phyloP scores from a whole-genome alignment of 1,140 invertebrate genomes.

The Macrobrachium nipponense region DNA sequence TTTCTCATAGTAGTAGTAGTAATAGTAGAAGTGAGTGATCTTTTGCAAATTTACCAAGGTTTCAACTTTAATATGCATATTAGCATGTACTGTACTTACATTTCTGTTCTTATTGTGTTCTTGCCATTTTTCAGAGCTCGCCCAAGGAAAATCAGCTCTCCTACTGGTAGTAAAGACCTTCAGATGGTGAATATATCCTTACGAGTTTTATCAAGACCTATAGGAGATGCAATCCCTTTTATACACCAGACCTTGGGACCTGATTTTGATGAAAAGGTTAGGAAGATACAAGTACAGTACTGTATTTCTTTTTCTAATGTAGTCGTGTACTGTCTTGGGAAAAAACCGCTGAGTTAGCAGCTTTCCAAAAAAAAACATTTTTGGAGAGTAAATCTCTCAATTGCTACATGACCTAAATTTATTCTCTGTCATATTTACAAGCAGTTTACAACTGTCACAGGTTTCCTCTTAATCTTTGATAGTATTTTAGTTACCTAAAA shows the following conservation, averaged over 20 bases:
- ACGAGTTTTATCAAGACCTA: slow-evolving; percentile 91
- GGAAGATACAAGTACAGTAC: background rate
- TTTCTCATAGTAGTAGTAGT: background rate
- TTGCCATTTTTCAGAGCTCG: slow-evolving; percentile 74
- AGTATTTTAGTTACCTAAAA: no score
- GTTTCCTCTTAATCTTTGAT: no score
- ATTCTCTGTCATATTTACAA: no score
- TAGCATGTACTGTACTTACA: background rate
- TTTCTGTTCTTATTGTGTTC: background rate
- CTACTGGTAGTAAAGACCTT: slow-evolving; percentile 98
- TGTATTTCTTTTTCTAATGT: no score
- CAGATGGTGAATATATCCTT: slow-evolving; percentile 99
- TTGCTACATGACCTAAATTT: no score
- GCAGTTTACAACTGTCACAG: no score
- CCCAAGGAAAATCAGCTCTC: slow-evolving; percentile 95
- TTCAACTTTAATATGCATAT: background rate
- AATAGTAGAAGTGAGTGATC: background rate
- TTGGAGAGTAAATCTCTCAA: no score
- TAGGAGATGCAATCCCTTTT: slow-evolving; percentile 78
- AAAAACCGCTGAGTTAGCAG: no score
- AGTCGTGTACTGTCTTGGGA: no score
- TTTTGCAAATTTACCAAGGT: background rate
- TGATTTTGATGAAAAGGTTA: slow-evolving; percentile 75
- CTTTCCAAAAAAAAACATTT: no score
- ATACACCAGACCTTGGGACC: slow-evolving; percentile 87